Conservation (phyloP, 2,797 vertebrate species). For the Mormyrops attenuatus region DNA sequence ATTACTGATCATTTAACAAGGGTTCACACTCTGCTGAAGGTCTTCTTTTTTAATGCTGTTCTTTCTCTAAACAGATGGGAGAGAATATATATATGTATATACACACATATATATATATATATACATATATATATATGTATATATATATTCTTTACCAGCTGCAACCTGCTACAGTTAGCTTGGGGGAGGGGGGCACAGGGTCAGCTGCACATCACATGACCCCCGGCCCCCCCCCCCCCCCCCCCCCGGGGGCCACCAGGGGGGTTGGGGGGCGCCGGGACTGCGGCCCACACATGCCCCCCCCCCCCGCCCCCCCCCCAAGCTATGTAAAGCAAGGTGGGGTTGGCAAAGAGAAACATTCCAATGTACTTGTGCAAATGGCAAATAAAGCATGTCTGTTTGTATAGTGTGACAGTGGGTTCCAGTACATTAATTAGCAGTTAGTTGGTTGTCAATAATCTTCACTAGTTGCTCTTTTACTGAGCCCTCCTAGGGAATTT, state of each 20-base stretch:
- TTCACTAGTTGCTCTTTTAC: conserved; percentile 2
- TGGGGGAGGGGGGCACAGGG: neutral
- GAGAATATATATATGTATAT: neutral
- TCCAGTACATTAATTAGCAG: neutral
- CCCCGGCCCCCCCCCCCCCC: too few relatives aligned
- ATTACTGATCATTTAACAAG: neutral
- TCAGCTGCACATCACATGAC: neutral
- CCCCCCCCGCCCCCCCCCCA: too few relatives aligned
- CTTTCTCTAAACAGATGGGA: neutral
- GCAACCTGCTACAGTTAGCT: neutral
- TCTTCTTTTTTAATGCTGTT: neutral
- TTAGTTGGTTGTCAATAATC: neutral
- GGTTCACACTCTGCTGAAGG: neutral
- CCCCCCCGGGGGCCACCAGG: too few relatives aligned
- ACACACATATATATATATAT: too few relatives aligned
- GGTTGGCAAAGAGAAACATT: neutral
- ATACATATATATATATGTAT: neutral
- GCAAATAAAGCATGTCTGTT: neutral
- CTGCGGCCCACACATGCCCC: too few relatives aligned
- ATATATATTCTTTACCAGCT: neutral
- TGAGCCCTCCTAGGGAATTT: neutral
- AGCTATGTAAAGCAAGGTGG: neutral
- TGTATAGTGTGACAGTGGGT: neutral
- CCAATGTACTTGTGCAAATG: neutral
- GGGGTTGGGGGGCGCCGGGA: too few relatives aligned